Evolutionary conservation across 2,888 invertebrate genomes (phyloP), one percentile per base, ranked within the genome.

Genomic region (Gisinianus flammeolus): DNA sequence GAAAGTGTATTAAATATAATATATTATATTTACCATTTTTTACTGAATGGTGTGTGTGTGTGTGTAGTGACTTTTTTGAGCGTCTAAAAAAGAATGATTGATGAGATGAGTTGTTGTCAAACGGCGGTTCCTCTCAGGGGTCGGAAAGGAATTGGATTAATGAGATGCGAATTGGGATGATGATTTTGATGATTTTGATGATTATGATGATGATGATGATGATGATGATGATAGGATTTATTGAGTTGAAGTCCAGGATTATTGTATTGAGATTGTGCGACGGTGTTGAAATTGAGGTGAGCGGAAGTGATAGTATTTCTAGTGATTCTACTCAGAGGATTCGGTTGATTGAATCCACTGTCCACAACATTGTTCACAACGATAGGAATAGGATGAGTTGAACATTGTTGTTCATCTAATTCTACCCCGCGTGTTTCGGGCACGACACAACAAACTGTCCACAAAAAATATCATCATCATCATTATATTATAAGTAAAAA

Each of bases 381-480:
- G 19, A 64, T 58, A 16, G 71, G 71, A 22, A 33, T 16, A 12
- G 62, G 74, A 31, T 35, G 35, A 22, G 62, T 30, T 8, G 62
- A 64, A 56, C 6, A 54, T 58, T 24, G 56, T 22, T 26, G 64
- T 22, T 96, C 95, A 86, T 94, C 94, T 85, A 96, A 88, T 86
- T 95, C 94, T 84, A 92, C 92, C 0, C 96, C 96, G 87, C 94
- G 95, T 4, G 96, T 96, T 88, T 96, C 96, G 0, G 96, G 96
- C 10, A 96, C 93, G 86, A 92, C 93, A 85, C 93, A 92, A 2
- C 93, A 92, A 0, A 95, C 93, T 44, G 44, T 44, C 44, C 12
- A 44, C 16, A 19, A 44, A 44, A 16, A 44, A 44, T 16, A 44
- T 2, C 44, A 1, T 44, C 19, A 16, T 44, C 12, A 19, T 44